Base-by-base conservation (phyloP, 2,888 invertebrate genomes). In the Alitta virens region DNA sequence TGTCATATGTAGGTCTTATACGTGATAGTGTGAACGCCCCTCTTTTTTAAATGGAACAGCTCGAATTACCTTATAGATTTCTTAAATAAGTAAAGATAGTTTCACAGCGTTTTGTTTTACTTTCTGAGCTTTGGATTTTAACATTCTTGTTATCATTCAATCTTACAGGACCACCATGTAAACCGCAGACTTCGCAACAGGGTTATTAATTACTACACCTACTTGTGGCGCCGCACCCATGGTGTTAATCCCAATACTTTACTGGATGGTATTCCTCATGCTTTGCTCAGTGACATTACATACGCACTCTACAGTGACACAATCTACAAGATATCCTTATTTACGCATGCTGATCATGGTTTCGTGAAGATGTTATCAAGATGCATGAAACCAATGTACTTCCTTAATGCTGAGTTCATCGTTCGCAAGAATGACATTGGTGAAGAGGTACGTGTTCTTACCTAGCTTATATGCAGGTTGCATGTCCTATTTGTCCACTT, bases 311-410 rank as follows among this genome's bases (percentile, higher is more conserved):
- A 71, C 60, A 23, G 60, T 16, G 62, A 66, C 7, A 61, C 64
- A 26, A 56, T 70, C 49, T 40, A 46, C 21, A 46, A 46, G 69
- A 57, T 70, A 26, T 42, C 63, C 1, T 54, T 68, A 21, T 71
- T 71, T 43, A 55, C 62, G 27, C 60, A 57, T 43, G 64, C 71
- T 2, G 66, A 67, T n/a, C 42, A 33, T 7, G 46, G 56, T 18
- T 71, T 71, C 58, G 51, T 62, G n/a, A 71, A 71, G 58, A 65
- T 69, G 64, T 53, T 71, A 50, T 67, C 68, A 2, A 54, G 53
- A 16, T 63, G 49, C 50, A 64, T 71, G 42, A 60, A 60, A 33
- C 68, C 70, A 2, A 16, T 71, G 25, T 43, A 65, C 40, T 63
- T 64, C 43, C 63, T 60, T 26, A 66, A 68, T 40, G 66, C 66